Percentiles rank a stretch among this genome's conserved stretches.
Evolutionary conservation across 2,888 invertebrate species (phyloP).

Genomic region (Megaustenia siamemsis): DNA sequence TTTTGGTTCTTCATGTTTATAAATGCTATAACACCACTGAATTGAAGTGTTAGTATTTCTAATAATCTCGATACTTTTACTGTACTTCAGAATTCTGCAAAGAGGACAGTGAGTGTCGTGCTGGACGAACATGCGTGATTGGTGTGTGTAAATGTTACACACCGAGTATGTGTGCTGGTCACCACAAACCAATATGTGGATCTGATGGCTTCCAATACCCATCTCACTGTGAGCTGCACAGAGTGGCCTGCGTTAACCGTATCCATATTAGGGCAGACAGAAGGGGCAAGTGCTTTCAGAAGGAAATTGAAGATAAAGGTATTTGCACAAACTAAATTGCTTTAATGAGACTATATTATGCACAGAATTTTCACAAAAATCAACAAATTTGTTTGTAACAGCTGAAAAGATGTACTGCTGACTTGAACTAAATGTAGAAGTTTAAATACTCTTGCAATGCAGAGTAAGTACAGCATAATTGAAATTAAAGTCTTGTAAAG

Average conservation of each 20-base stretch:
- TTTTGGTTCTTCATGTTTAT: no score
- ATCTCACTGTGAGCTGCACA: slow-evolving; percentile 79
- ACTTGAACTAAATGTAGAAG: no score
- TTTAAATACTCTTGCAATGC: no score
- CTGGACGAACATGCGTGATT: slow-evolving; percentile 84
- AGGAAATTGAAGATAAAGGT: slow-evolving; percentile 40
- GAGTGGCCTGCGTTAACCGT: slow-evolving; percentile 75
- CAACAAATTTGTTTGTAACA: no score
- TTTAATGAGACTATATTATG: no score
- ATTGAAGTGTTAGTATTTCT: no score
- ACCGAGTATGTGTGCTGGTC: slow-evolving; percentile 70
- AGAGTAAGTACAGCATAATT: no score
- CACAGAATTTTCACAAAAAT: no score
- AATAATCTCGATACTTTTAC: no score
- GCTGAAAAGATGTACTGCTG: no score
- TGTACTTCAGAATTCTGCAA: slow-evolving; percentile 83
- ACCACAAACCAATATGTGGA: slow-evolving; percentile 77
- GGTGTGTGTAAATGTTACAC: slow-evolving; percentile 84
- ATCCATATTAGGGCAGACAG: slow-evolving; percentile 75
- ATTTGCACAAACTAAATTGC: not conserved
- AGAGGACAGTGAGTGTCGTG: slow-evolving; percentile 84
- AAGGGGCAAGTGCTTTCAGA: slow-evolving; percentile 52
- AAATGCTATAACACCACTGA: not conserved
- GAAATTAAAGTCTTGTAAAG: no score
- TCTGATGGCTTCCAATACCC: slow-evolving; percentile 77